Evolutionary conservation across 2,113 vertebrate species (phyloP).

Genomic region (Pavo muticus): DNA sequence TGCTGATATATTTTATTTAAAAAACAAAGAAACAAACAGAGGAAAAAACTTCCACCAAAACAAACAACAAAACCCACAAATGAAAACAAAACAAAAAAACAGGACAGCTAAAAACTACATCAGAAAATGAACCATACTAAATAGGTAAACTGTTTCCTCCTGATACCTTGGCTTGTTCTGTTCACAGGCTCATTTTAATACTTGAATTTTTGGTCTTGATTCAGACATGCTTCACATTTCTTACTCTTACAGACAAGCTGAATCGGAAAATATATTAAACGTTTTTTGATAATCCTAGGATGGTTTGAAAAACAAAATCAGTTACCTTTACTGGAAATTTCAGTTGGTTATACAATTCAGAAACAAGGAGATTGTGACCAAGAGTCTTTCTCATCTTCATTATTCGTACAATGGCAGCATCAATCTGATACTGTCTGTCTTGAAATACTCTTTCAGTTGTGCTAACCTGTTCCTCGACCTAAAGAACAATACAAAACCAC

Average conservation of each 20-base stretch:
- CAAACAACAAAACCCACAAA: neutral
- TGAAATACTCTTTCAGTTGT: constrained; percentile 95
- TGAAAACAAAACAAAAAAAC: neutral
- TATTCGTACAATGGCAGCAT: constrained; percentile 92
- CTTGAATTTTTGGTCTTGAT: neutral
- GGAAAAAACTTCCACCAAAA: neutral
- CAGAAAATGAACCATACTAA: neutral
- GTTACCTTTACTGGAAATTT: constrained; percentile 96
- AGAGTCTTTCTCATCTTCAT: constrained; percentile 98
- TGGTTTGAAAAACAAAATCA: neutral
- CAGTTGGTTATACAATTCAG: constrained; percentile 93
- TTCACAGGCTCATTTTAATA: neutral
- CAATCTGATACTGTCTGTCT: constrained; percentile 94
- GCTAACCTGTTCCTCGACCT: constrained; percentile 95
- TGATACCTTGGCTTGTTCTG: neutral
- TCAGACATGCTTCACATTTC: neutral
- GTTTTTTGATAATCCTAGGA: neutral
- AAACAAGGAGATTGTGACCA: constrained; percentile 91
- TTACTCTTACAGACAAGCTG: neutral
- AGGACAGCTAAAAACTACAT: neutral
- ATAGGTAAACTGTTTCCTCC: neutral
- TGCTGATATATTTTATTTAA: neutral
- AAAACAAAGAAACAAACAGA: neutral
- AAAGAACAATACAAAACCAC: neutral
- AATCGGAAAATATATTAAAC: neutral